These are phyloP conservation scores for Artibeus jamaicensis DNA, from an alignment of 2,797 vertebrate species.

Conservation along the genomic window DNA sequence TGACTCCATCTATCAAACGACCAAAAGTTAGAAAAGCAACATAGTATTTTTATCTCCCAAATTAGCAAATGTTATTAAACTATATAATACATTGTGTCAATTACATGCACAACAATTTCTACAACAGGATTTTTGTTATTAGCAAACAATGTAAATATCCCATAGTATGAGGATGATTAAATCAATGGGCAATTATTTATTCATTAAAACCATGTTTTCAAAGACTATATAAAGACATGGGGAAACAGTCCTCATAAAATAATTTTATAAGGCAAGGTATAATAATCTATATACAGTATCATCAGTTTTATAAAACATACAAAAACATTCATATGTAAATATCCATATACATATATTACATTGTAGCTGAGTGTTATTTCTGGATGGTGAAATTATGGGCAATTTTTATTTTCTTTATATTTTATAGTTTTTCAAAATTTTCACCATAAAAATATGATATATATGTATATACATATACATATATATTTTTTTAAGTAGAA, in stretches of 20 bases:
- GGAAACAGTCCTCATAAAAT: neutral
- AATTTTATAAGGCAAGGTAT: neutral
- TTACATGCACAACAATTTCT: neutral
- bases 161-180: neutral
- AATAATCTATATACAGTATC: neutral
- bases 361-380: neutral
- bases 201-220: neutral
- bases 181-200: neutral
- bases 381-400: neutral
- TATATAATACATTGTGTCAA: neutral
- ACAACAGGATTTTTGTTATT: neutral
- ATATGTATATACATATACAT: neutral
- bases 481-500: neutral
- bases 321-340: neutral
- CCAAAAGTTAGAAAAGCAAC: constrained; percentile 12
- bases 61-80: neutral
- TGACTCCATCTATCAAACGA: constrained; percentile 6
- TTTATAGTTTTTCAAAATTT: neutral
- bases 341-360: neutral
- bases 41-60: neutral
- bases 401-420: neutral
- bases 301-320: neutral
- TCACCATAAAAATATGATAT: neutral
- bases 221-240: neutral
- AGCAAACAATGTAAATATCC: neutral